phyloP scores from a whole-genome alignment of 35 echinoderm and acorn worm genomes.

The Holothuria glaberrima region DNA sequence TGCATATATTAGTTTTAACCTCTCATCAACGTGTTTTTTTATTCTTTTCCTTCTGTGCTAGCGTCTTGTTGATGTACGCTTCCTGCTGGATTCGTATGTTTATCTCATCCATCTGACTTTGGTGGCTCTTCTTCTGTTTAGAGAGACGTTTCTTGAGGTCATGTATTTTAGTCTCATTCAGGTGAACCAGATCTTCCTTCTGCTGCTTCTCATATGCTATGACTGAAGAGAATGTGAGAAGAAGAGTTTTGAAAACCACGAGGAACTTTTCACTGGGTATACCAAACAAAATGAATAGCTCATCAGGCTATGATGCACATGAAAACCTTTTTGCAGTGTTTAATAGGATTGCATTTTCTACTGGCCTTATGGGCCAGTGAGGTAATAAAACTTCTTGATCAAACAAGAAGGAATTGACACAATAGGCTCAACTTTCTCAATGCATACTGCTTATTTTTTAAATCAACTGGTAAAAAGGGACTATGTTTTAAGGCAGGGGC shows the following conservation, averaged over 20 bases:
- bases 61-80: constrained; percentile 39
- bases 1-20: no score
- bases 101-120: constrained; percentile 30
- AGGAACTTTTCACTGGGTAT: not conserved
- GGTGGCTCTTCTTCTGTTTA: constrained; percentile 40
- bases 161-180: constrained; percentile 32
- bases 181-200: constrained; percentile 13
- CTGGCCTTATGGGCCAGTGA: no score
- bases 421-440: no score
- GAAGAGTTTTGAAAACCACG: not conserved
- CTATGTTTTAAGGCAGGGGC: no score
- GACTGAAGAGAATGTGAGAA: not conserved
- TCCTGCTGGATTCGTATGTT: constrained; percentile 36
- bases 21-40: constrained; percentile 2
- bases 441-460: no score
- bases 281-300: not conserved
- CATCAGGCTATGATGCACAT: not conserved
- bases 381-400: no score
- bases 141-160: constrained; percentile 35
- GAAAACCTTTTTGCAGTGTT: no score
- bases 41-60: not conserved
- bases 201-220: constrained; percentile 47
- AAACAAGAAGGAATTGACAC: no score
- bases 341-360: no score
- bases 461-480: no score